Percentiles rank a stretch among this genome's conserved stretches.
Evolutionary conservation across 2,113 vertebrate species (phyloP).

Genomic region (Helogale parvula): DNA sequence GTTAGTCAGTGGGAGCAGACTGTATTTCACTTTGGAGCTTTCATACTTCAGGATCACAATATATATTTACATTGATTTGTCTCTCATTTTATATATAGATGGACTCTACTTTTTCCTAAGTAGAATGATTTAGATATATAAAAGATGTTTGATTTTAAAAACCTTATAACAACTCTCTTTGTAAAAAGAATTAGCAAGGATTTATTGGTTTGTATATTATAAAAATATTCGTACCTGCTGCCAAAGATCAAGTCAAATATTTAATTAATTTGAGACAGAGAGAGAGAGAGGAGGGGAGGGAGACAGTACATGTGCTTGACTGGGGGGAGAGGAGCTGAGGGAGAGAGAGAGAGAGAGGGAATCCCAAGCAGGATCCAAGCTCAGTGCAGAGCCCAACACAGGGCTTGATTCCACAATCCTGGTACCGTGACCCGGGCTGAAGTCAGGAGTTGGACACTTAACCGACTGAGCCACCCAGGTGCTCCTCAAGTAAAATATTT

Average conservation of each 20-base stretch:
- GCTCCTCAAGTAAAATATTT: neutral
- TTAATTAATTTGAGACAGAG: neutral
- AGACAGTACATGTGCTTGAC: too few species aligned
- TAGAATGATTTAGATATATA: constrained; percentile 13
- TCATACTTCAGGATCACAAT: neutral
- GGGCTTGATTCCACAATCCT: too few species aligned
- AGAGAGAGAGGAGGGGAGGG: too few species aligned
- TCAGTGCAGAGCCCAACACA: too few species aligned
- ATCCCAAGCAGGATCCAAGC: too few species aligned
- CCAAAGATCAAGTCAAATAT: constrained; percentile 1
- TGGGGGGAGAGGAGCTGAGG: too few species aligned
- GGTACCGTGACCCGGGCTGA: too few species aligned
- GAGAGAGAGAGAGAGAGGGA: too few species aligned
- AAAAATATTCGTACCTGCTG: neutral
- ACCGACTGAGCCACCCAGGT: too few species aligned
- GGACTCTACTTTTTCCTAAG: constrained; percentile 22
- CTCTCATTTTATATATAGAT: constrained; percentile 27
- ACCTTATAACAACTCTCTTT: neutral
- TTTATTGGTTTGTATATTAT: constrained; percentile 17
- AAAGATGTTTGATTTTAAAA: constrained; percentile 12
- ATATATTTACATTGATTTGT: neutral
- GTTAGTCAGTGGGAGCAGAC: neutral
- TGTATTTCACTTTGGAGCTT: constrained; percentile 30
- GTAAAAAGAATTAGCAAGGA: constrained; percentile 34
- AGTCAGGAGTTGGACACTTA: too few species aligned